Conservation (phyloP, 2,113 vertebrate species). For the Engystomops pustulosus region DNA sequence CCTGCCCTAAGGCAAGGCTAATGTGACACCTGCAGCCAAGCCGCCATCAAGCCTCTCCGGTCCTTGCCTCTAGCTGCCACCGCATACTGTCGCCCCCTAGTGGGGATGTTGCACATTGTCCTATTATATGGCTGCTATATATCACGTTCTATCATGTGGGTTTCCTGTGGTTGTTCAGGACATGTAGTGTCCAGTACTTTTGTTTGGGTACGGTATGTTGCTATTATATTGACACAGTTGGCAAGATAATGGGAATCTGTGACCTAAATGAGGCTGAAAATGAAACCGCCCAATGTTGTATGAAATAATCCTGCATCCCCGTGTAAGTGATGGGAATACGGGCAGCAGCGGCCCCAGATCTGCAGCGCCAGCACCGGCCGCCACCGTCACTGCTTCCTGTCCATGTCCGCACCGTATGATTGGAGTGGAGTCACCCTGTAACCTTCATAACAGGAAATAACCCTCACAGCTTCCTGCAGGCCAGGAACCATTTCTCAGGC, state of each 20-base stretch:
- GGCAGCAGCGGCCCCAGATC: neutral
- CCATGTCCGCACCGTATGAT: slow-evolving; percentile 81
- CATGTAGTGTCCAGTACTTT: neutral
- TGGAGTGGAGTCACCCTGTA: slow-evolving; percentile 89
- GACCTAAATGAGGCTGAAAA: neutral
- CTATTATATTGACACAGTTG: neutral
- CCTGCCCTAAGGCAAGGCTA: too few relatives aligned
- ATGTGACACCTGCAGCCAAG: too few relatives aligned
- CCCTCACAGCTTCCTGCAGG: slow-evolving; percentile 95
- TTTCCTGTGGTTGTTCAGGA: neutral
- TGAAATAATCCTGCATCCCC: neutral
- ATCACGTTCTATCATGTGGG: neutral
- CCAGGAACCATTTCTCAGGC: slow-evolving; percentile 92
- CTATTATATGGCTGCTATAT: too few relatives aligned
- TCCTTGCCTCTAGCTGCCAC: too few relatives aligned
- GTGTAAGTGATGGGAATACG: neutral
- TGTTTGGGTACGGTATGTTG: neutral
- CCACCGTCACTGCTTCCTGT: slow-evolving; percentile 81
- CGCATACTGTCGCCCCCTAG: too few relatives aligned
- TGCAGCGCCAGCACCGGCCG: slow-evolving; percentile 36
- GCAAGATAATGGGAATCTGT: neutral
- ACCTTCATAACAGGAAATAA: slow-evolving; percentile 98
- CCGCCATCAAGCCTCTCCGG: too few relatives aligned
- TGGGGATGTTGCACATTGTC: too few relatives aligned
- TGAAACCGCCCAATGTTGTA: neutral